Evolutionary conservation across 2,888 invertebrate species (phyloP).

Genomic region (Orchesellides sinensis): DNA sequence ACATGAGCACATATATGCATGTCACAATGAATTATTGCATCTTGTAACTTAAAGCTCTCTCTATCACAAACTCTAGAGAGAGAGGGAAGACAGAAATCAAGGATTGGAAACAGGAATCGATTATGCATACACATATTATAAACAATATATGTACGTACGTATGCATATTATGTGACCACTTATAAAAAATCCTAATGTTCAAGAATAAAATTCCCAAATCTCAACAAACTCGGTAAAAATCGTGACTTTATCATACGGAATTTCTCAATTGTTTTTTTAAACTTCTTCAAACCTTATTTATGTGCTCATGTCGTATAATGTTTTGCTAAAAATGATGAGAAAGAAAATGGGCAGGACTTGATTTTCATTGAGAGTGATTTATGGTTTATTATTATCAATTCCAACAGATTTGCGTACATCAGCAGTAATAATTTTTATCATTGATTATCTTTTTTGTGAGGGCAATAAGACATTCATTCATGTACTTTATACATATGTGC

Average conservation of each 20-base stretch:
- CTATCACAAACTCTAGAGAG: constrained; percentile 5
- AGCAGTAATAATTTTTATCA: constrained; percentile 64
- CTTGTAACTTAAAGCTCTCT: constrained; percentile 5
- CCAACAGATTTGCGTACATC: constrained; percentile 60
- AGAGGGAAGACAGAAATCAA: constrained; percentile 45
- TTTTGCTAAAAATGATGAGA: constrained; percentile 55
- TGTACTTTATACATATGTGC: background rate
- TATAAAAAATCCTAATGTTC: constrained; percentile 53
- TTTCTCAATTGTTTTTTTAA: constrained; percentile 61
- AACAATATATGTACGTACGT: background rate
- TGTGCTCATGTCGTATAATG: constrained; percentile 47
- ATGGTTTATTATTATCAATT: constrained; percentile 66
- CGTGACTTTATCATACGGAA: constrained; percentile 63
- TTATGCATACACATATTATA: constrained; percentile 35
- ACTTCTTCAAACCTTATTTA: constrained; percentile 12
- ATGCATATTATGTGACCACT: background rate
- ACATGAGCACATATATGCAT: background rate
- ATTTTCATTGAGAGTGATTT: constrained; percentile 60
- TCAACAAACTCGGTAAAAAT: constrained; percentile 28
- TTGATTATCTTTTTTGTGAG: constrained; percentile 52
- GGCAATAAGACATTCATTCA: background rate
- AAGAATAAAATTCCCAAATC: constrained; percentile 37
- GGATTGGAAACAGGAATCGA: constrained; percentile 63
- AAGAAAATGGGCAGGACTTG: constrained; percentile 61
- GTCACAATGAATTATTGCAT: constrained; percentile 47